These are phyloP conservation scores for Argya squamiceps DNA, from an alignment of 2,797 vertebrate species.

Conservation along the genomic window DNA sequence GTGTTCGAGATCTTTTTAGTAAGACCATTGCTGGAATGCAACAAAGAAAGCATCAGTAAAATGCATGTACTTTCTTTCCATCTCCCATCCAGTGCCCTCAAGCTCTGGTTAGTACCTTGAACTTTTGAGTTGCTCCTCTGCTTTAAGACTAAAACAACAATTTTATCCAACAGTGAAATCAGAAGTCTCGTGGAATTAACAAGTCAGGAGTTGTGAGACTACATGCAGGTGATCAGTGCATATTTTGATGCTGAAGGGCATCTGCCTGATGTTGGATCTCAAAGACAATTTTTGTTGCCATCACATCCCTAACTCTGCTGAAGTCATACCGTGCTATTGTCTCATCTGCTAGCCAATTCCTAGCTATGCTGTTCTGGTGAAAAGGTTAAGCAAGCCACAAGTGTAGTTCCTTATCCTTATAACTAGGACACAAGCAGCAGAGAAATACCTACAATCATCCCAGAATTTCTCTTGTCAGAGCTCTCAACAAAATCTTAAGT, in stretches of 20 bases:
- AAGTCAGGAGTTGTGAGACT: neutral
- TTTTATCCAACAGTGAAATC: neutral
- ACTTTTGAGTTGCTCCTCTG: neutral
- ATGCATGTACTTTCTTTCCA: neutral
- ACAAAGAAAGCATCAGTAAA: neutral
- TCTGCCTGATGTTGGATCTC: neutral
- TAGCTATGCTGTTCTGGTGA: neutral
- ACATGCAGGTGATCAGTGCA: rapidly evolving
- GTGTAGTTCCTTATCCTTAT: neutral
- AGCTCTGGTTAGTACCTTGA: neutral
- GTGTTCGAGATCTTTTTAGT: conserved; percentile 87
- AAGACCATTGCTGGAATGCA: conserved; percentile 84
- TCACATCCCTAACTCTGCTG: neutral
- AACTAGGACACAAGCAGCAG: neutral
- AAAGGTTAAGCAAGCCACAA: neutral
- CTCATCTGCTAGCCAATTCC: neutral
- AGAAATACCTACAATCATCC: rapidly evolving
- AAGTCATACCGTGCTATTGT: neutral
- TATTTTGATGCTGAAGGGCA: rapidly evolving
- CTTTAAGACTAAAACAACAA: neutral
- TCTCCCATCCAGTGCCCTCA: neutral
- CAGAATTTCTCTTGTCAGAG: neutral
- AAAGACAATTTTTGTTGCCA: neutral
- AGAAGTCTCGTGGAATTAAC: neutral
- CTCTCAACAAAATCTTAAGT: neutral